These are phyloP conservation scores for Notarius quadriscutis DNA, from an alignment of 2,113 vertebrate genomes.

Conservation along the genomic window DNA sequence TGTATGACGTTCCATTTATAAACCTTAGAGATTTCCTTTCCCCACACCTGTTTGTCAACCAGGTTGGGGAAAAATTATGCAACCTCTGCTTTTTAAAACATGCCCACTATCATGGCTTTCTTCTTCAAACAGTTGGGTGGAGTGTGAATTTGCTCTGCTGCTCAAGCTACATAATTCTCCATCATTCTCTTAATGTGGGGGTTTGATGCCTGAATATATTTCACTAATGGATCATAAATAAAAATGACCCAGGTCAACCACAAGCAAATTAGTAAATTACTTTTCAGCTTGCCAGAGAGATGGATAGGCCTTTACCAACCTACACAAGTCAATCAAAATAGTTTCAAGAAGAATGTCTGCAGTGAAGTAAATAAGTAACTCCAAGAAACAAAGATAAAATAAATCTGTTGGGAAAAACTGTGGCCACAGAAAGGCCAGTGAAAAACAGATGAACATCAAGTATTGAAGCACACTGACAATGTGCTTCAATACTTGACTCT, in stretches of 20 bases:
- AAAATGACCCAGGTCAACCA: constrained; percentile 63
- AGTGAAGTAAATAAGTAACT: constrained; percentile 53
- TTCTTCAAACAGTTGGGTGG: constrained; percentile 28
- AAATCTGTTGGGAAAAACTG: constrained; percentile 18
- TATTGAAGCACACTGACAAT: no score
- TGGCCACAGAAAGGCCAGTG: neutral
- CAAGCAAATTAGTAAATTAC: constrained; percentile 73
- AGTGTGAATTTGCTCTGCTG: constrained; percentile 33
- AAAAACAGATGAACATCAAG: neutral
- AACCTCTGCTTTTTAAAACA: constrained; percentile 44
- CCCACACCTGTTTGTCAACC: constrained; percentile 37
- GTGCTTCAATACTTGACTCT: neutral
- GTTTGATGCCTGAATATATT: constrained; percentile 70
- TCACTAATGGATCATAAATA: constrained; percentile 70
- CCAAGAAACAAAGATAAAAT: constrained; percentile 25
- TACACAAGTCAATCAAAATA: constrained; percentile 52
- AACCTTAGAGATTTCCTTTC: constrained; percentile 38
- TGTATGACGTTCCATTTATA: constrained; percentile 58
- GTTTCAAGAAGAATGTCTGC: constrained; percentile 24
- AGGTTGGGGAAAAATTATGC: constrained; percentile 39
- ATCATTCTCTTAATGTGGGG: constrained; percentile 55
- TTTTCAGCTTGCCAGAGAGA: constrained; percentile 64
- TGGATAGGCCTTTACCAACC: constrained; percentile 60
- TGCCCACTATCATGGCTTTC: constrained; percentile 52
- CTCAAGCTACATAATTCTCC: constrained; percentile 50